Base-by-base conservation (phyloP, 2,113 vertebrate genomes). In the Ageneiosus marmoratus region DNA sequence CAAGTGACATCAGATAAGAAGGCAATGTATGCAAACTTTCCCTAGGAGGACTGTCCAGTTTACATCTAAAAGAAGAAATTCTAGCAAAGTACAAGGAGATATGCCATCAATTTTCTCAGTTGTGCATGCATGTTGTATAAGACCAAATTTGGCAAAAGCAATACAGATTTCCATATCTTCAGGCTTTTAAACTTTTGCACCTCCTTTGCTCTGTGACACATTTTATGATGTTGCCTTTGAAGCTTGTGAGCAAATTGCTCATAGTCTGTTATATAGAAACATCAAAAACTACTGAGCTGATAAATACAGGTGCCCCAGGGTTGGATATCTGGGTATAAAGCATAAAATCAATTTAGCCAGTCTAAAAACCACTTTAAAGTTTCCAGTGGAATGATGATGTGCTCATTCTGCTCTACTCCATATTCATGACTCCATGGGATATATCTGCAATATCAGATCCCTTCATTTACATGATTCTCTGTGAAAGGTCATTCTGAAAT, bases 301-400 rank as follows among this genome's bases (percentile, higher is more conserved):
- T 60, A 86, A 83, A 75, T 69, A 60, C 63, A 48, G 62, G 48
- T 22, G 29, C 80, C 32, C 8, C 76, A 80, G 76, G 56, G 20
- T 44, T 76, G 10, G 46, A 72, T 73, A 63, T 51, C 27, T 50
- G 4, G 15, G 51, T 55, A 46, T 53, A 83, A 75, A 65, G 50
- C 37, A 75, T 37, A 24, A 69, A 67, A 75, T 75, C 6, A 82
- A 73, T 85, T 81, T 77, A 80, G 58, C 41, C 51, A 24, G 16
- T 29, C 77, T 72, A 50, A 84, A 29, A 81, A n/a, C 37, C 32
- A 24, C 41, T 10, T 46, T 53, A 50, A 77, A 7, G n/a, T 73
- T 83, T 79, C 32, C 37, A 37, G 70, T 29, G 13, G 41, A 82
- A 86, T 63, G 34, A 86, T 82, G 51, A 72, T 51, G 53, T 46